Conservation (phyloP, 2,113 vertebrate species). For the Chaetura pelagica region DNA sequence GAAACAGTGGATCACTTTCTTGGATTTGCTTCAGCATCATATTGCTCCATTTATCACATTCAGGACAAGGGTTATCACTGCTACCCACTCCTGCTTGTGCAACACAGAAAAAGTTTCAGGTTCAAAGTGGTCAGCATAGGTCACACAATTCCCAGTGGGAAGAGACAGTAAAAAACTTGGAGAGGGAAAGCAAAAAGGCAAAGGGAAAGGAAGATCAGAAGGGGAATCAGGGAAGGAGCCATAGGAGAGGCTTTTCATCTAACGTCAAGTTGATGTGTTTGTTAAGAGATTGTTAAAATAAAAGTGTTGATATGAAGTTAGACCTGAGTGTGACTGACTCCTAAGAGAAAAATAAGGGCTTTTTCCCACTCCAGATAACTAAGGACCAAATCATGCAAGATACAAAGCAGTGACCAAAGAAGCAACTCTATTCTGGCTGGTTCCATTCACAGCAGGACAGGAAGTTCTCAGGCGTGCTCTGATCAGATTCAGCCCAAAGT, state of each 20-base stretch:
- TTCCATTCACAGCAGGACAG: not conserved
- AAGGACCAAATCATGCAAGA: not conserved
- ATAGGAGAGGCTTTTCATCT: not conserved
- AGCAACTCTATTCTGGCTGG: not conserved
- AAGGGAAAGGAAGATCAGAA: not conserved
- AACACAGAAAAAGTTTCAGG: not conserved
- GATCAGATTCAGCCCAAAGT: not conserved
- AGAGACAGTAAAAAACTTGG: not conserved
- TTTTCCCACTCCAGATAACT: not conserved
- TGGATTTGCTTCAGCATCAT: not conserved
- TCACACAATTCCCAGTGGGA: not conserved
- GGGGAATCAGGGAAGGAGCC: not conserved
- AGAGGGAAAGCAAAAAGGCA: not conserved
- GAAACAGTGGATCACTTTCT: fast-evolving
- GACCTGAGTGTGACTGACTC: not conserved
- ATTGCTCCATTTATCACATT: not conserved
- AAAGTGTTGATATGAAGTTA: not conserved
- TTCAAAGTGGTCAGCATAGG: not conserved
- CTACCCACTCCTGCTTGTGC: not conserved
- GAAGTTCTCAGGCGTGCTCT: not conserved
- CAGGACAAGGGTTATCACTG: not conserved
- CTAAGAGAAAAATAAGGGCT: not conserved
- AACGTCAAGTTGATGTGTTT: not conserved
- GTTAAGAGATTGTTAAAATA: not conserved
- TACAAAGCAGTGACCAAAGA: not conserved